Percentiles rank a stretch among this genome's conserved stretches.
phyloP scores from a whole-genome alignment of 2,797 vertebrate genomes.

The Setipinna tenuifilis region DNA sequence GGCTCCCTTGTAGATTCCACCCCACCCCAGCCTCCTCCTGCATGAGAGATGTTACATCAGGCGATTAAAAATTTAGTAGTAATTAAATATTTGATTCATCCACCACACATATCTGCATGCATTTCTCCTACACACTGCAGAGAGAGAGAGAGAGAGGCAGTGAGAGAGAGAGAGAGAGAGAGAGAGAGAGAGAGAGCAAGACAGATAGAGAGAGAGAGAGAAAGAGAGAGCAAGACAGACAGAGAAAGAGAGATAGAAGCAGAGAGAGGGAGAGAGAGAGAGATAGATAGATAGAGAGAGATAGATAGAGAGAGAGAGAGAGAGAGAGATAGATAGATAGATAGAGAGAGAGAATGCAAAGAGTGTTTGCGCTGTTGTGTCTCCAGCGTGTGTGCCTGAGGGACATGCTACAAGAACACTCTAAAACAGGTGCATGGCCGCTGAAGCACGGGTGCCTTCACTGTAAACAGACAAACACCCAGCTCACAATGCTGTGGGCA shows the following conservation, averaged over 20 bases:
- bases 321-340: no score
- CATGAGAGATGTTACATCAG: slow-evolving; percentile 56
- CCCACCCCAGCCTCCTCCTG: slow-evolving; percentile 55
- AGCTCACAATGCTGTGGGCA: background rate
- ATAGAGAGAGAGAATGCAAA: background rate
- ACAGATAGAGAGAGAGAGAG: no score
- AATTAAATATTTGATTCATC: slow-evolving; percentile 75
- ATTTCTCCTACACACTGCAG: slow-evolving; percentile 46
- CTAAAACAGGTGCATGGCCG: background rate
- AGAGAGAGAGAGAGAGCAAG: no score
- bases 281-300: no score
- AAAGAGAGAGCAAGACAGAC: no score
- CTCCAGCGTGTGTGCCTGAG: background rate
- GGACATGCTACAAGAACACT: background rate
- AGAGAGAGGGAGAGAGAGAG: no score
- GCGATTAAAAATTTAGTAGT: slow-evolving; percentile 73
- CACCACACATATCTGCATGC: slow-evolving; percentile 63
- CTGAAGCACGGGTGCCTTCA: background rate
- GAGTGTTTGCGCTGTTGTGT: background rate
- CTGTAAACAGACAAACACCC: background rate
- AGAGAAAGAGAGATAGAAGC: no score
- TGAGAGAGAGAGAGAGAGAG: no score
- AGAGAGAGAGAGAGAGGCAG: no score
- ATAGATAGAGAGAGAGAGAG: no score
- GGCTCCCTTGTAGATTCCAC: slow-evolving; percentile 70